Percentiles rank a stretch among this genome's conserved stretches.
phyloP scores from a whole-genome alignment of 1,140 invertebrate species.

The Pararge aegeria region DNA sequence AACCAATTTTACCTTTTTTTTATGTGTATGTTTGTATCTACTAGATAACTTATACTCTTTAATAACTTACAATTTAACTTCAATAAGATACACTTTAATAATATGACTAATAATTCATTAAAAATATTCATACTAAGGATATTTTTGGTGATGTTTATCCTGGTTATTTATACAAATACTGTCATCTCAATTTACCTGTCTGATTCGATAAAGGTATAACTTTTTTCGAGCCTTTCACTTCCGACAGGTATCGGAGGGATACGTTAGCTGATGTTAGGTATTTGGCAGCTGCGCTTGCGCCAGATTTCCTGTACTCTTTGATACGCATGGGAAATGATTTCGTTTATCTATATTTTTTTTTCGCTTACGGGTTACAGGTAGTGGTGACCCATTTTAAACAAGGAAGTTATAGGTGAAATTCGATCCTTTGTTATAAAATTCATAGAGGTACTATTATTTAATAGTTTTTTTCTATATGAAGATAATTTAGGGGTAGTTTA shows the following conservation, averaged over 20 bases:
- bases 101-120: no score
- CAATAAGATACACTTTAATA: no score
- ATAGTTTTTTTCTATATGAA: no score
- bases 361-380: conserved; percentile 17
- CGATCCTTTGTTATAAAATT: conserved; percentile 21
- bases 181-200: neutral
- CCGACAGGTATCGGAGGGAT: conserved; percentile 46
- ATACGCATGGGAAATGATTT: conserved; percentile 23
- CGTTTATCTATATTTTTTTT: conserved; percentile 17
- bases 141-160: no score
- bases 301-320: conserved; percentile 42
- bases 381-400: conserved; percentile 16
- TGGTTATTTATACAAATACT: neutral
- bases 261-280: conserved; percentile 33
- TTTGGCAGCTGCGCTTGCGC: conserved; percentile 49
- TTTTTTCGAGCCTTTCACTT: conserved; percentile 67
- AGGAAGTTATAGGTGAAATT: conserved; percentile 1
- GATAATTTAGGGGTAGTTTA: no score
- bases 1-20: no score
- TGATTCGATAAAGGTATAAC: neutral
- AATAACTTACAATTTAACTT: no score
- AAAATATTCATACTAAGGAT: no score
- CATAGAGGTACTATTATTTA: neutral
- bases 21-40: no score
- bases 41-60: no score